Evolutionary conservation across 2,888 invertebrate genomes (phyloP), one percentile per base, ranked within the genome.

Genomic region (Galerucella pusilla): DNA sequence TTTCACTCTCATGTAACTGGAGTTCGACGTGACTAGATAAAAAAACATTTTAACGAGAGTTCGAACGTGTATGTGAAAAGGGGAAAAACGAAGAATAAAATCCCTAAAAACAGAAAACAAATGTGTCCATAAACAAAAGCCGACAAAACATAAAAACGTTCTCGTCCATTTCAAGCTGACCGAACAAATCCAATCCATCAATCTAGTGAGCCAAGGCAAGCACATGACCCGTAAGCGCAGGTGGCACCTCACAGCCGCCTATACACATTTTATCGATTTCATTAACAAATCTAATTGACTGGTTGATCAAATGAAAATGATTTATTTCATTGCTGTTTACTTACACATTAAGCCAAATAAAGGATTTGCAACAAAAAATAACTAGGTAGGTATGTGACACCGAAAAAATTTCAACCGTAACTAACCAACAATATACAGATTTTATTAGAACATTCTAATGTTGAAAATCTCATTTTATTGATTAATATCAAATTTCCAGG

Each of bases 231-330:
- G 72, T 66, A 67, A 72, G 63, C 75, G 54, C 72, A 75, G 75
- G 72, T 75, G 72, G 52, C 64, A 64, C 66, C 49, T 72, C 49
- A 72, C 72, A 49, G 49, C 16, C 60, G 60, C 72, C 72, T 72
- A 72, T 72, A 66, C 66, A 72, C 66, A 67, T 72, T 74, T 75
- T 74, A 77, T 76, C 61, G 77, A 77, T 77, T 74, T 73, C 66
- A 71, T 75, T 73, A 75, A 54, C 74, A 74, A 67, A 69, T 74
- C 54, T 73, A 77, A 75, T 75, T 72, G 72, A 72, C 68, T 72
- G 70, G 16, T 64, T 46, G 65, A 69, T 68, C 74, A 68, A 77
- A 72, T 77, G 59, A 72, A 71, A 64, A 20, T 67, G 57, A 63
- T 68, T 68, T 67, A 75, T 52, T 72, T 66, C 46, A 20, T 46